Percentiles rank a stretch among this genome's conserved stretches.
Evolutionary conservation across 2,888 invertebrate species (phyloP).

Genomic region (Euplagia quadripunctaria): DNA sequence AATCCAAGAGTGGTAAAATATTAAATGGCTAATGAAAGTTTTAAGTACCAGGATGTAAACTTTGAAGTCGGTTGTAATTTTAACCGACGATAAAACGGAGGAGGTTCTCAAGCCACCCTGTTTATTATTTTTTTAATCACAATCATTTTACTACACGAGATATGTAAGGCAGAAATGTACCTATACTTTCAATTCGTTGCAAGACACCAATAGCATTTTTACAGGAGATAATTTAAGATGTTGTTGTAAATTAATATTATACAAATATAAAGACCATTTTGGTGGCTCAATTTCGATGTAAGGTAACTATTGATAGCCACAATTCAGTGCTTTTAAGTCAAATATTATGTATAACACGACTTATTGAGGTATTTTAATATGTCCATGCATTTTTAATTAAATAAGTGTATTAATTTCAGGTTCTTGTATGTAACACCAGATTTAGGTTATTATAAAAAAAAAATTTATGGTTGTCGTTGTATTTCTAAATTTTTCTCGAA

Average conservation of each 20-base stretch:
- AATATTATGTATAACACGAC: conserved; percentile 52
- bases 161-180: neutral
- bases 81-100: too few relatives aligned
- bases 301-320: conserved; percentile 63
- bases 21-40: neutral
- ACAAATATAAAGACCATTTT: conserved; percentile 59
- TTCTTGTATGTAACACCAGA: conserved; percentile 18
- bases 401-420: conserved; percentile 20
- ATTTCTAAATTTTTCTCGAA: conserved; percentile 13
- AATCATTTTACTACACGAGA: neutral
- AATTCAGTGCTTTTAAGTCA: conserved; percentile 54
- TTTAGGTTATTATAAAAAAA: conserved; percentile 17
- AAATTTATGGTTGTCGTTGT: conserved; percentile 22
- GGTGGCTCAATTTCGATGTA: conserved; percentile 71
- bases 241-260: conserved; percentile 60
- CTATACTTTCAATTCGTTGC: conserved; percentile 44
- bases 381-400: conserved; percentile 16
- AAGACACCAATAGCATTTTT: conserved; percentile 54
- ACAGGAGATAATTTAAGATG: conserved; percentile 50
- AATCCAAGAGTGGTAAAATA: neutral
- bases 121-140: neutral
- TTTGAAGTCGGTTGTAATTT: neutral
- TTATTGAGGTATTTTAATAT: conserved; percentile 59
- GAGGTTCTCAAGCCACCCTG: too few relatives aligned
- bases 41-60: neutral